Evolutionary conservation across 2,797 vertebrate species (phyloP), one percentile per base, ranked within the genome.

Genomic region (Adrianichthys oophorus): DNA sequence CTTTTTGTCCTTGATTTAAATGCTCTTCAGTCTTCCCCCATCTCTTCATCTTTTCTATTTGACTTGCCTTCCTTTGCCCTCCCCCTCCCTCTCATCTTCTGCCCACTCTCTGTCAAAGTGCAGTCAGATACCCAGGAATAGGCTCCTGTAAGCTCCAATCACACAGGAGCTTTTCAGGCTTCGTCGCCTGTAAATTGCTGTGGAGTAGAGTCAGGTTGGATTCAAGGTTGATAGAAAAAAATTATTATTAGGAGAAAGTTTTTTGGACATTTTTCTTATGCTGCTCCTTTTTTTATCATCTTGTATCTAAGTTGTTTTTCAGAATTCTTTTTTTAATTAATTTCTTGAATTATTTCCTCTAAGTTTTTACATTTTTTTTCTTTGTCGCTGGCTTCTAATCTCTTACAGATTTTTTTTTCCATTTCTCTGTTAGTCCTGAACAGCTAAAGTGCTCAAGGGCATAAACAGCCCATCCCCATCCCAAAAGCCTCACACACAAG

Each of bases 111-210:
- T 67, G 74, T 64, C 62, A 48, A 16, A 52, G 66, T 77, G 68
- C 73, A 67, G 68, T 47, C 59, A 71, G 54, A 59, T 48, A 54
- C 47, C 60, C 64, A 59, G 56, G 70, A 79, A 76, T 55, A 68
- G 69, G 54, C 63, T 63, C 47, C 68, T 77, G 69, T 62, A 41
- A 61, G 75, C 73, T 70, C 63, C 62, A 74, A 76, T 74, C 76
- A 78, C 18, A 49, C 37, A 5, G 40, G 21, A 61, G 57, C 23
- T 69, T 75, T 53, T 41, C 40, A 59, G 65, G 42, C 55, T 61
- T 45, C 3, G 14, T 50, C 14, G 7, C 50, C 67, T 57, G 41
- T 70, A 75, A 66, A 76, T 66, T 70, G 64, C 29, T 51, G 48
- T 62, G 17, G 62, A 66, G 52, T 52, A 21, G n/a, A 57, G 46